Evolutionary conservation across 1,140 invertebrate species (phyloP).

Genomic region (Linepithema humile): DNA sequence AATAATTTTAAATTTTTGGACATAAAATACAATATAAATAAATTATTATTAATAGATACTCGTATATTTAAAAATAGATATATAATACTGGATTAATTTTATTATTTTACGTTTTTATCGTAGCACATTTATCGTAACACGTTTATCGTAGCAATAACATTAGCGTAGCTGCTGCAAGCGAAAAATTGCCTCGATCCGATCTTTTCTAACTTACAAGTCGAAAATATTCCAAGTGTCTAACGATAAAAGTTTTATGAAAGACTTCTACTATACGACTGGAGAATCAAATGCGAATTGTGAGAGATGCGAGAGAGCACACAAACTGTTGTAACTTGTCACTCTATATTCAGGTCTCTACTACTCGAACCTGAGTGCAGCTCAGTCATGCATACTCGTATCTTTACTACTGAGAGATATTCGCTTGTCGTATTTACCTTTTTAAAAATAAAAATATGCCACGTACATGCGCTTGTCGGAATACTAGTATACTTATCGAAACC

Average conservation of each 20-base stretch:
- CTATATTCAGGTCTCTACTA: constrained; percentile 30
- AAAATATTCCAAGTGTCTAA: neutral
- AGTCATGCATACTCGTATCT: neutral
- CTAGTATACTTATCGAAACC: too few relatives aligned
- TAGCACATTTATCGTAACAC: too few relatives aligned
- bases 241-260: neutral
- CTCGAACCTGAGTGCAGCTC: constrained; percentile 15
- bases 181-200: neutral
- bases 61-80: neutral
- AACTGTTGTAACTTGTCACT: neutral
- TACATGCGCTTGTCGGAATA: too few relatives aligned
- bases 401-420: constrained; percentile 25
- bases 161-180: neutral
- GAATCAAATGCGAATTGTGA: constrained; percentile 10
- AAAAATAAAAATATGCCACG: too few relatives aligned
- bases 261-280: neutral
- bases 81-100: neutral
- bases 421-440: neutral
- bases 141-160: neutral
- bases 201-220: neutral
- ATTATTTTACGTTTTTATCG: neutral
- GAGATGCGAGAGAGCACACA: neutral
- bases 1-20: neutral
- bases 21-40: neutral
- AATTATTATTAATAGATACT: neutral